Base-by-base conservation (phyloP, 2,888 invertebrate species). In the Homarus gammarus region DNA sequence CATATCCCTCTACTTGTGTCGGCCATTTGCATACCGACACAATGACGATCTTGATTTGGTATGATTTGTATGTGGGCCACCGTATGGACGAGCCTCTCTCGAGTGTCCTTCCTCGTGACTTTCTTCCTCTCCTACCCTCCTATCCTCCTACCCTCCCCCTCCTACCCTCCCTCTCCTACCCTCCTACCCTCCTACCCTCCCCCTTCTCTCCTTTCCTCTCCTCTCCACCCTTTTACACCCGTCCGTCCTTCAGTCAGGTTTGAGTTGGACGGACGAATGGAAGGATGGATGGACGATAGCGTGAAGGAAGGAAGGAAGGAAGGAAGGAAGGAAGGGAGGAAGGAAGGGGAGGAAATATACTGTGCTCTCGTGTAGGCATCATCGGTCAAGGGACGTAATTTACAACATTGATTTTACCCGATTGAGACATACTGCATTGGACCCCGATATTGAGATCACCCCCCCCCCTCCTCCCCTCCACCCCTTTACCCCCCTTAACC, bases 321-420 rank as follows among this genome's bases (percentile, higher is more conserved):
- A 51, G 0, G 49, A 33, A 51, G 40, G 33, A 44, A 8, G 8
- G 49, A 36, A 33, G 31, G n/a, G 10, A 5, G 15, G 78, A 75
- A 27, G 12, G 79, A 33, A 15, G 12, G 36, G 49, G 51, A 51
- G 44, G 27, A 68, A 70, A n/a, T 12, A 64, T 18, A 15, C 40
- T n/a, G 22, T 72, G 84, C 31, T 49, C 61, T 31, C 33, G 31
- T 8, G 84, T 22, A 22, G 84, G 73, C 73, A 82, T 12, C 64
- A 77, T n/a, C 78, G 85, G 85, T 85, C 85, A 85, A 85, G 85
- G 68, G 33, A 12, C 78, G 85, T 78, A 77, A 78, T 85, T 85
- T 78, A 64, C 85, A 85, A 85, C 85, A 85, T 85, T 85, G 85
- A 85, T 85, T 85, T 77, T 77, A 44, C 22, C 49, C 85, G 85